Percentiles rank a stretch among this genome's conserved stretches.
These are phyloP conservation scores for Columba guinea DNA, from an alignment of 2,797 vertebrate species.

Conservation along the genomic window DNA sequence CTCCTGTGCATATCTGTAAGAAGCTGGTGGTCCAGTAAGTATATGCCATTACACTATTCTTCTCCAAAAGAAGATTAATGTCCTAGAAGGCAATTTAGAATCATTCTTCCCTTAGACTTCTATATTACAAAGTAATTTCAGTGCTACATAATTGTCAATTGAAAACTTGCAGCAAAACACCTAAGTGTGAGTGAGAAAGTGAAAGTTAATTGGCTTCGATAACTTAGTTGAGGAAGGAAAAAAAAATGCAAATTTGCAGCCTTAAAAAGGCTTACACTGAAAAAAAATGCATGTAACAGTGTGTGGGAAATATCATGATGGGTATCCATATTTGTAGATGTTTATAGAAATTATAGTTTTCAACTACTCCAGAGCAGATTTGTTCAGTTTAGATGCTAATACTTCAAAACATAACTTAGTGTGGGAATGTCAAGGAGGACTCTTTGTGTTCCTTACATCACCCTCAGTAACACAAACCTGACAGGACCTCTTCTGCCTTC, in stretches of 20 bases:
- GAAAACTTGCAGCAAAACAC: neutral
- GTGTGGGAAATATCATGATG: neutral
- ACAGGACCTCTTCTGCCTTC: neutral
- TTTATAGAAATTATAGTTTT: neutral
- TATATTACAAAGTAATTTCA: neutral
- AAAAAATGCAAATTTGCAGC: neutral
- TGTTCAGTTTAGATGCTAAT: neutral
- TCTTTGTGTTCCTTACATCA: neutral
- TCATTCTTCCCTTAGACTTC: neutral
- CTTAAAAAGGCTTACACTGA: neutral
- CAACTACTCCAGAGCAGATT: neutral
- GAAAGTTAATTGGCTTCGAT: neutral
- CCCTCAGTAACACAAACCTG: neutral
- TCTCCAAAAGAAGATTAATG: neutral
- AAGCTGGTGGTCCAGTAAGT: conserved; percentile 93
- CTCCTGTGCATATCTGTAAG: conserved; percentile 78
- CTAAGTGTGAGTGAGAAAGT: neutral
- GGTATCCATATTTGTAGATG: neutral
- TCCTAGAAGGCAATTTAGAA: neutral
- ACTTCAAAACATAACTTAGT: neutral
- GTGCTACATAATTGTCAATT: neutral
- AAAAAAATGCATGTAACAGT: neutral
- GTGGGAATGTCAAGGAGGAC: neutral
- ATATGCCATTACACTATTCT: neutral
- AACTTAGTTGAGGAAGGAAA: neutral